Base-by-base conservation (phyloP, 2,888 invertebrate genomes). In the Cheilosia grossa region DNA sequence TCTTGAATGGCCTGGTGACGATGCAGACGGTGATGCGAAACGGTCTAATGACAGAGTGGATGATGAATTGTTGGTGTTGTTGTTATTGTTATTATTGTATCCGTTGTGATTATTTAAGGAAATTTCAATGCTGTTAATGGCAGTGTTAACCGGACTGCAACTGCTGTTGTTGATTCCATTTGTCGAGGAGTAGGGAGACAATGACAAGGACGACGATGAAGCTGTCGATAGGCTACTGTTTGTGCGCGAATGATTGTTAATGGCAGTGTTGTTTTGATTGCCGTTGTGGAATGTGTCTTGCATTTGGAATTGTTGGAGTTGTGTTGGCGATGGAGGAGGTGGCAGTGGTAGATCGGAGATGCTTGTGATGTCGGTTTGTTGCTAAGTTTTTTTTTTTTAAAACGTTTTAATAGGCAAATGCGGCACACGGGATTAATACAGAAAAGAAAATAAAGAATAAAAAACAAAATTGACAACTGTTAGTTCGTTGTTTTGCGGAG, bases 281-380 rank as follows among this genome's bases (percentile, higher is more conserved):
- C 40, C 58, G 73, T 72, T 87, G 75, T 69, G 81, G 61, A 79
- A 86, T 0, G 61, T 67, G 24, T 86, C 82, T 78, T 82, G 86
- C 33, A 82, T 78, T 81, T 85, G 85, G 78, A 88, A 90, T 88
- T 91, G 91, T 88, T 91, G 87, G 81, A 91, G 87, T 88, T 91
- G 91, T 83, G 90, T 90, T 78, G 91, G 91, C 67, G 91, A 91
- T 17, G 91, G 91, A 7, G 91, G 91, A 79, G 91, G 91, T 67
- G 91, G 91, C 88, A 91, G 70, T 51, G 90, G 91, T 85, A 90
- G 88, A 87, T 91, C 91, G 47, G 82, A 61, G 10, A 79, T 64
- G 74, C 69, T 82, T 54, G 66, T 73, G 53, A 54, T 82, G 61
- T 82, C 86, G 61, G 58, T 37, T 78, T 82, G 47, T 27, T 56